Base-by-base conservation (phyloP, 2,797 vertebrate genomes). In the Eremophila alpestris region DNA sequence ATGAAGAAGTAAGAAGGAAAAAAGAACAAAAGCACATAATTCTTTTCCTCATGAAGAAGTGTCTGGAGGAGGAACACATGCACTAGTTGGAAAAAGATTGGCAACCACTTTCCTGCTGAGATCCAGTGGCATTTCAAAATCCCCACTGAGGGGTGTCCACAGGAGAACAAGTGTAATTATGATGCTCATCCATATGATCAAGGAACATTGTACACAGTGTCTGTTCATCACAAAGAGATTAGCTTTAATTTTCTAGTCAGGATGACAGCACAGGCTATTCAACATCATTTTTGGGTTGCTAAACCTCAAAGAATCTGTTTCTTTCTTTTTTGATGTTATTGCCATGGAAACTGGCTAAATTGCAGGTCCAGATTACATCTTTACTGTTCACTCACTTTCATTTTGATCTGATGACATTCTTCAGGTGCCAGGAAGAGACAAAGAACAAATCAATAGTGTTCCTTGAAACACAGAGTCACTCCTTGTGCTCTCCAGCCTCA, bases 301-400 rank as follows among this genome's bases (percentile, higher is more conserved):
- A 82, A 86, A 89, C 59, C n/a, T 84, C 48, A 43, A 90, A 88
- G 60, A 90, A 75, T 79, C 36, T 78, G 4, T 73, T 92, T 85
- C 12, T 64, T 91, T 83, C 41, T 74, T 93, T 80, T 93, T 75
- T 70, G 13, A 21, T 62, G 65, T 80, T 87, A 87, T 85, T 93
- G 36, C 63, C 67, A 83, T 87, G 51, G 86, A 49, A 94, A 88
- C 90, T 59, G 65, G 73, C 38, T 81, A 65, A 78, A 93, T 64
- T 75, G 54, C 76, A 75, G 71, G 75, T 90, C 92, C 76, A 60
- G 60, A 78, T 88, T 88, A 64, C 74, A 46, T 87, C 70, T 94
- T 83, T 62, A 56, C 54, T 65, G 17, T 62, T 86, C 46, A 46
- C 30, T 88, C 54, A 52, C 80, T 90, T 90, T 71, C 65, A 21